A percentile compares a stretch with the other conserved stretches of the same genome.
Evolutionary conservation across 2,113 vertebrate species (phyloP).

Genomic region (Bubo scandiacus): DNA sequence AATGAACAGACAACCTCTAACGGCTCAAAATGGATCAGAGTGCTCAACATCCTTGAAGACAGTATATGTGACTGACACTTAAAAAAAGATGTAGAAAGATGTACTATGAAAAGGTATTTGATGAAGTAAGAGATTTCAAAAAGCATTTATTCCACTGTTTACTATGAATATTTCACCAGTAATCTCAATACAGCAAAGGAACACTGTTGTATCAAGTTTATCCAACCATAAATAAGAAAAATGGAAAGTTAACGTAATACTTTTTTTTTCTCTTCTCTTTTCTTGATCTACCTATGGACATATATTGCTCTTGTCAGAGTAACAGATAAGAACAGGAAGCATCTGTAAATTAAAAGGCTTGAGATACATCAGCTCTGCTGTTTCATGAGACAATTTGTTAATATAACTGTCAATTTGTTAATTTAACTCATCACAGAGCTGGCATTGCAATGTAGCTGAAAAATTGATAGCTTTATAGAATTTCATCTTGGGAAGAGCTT

Average conservation of each 20-base stretch:
- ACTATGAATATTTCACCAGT: background rate
- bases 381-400: slow-evolving; percentile 46
- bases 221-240: background rate
- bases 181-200: background rate
- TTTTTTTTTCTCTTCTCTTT: background rate
- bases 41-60: background rate
- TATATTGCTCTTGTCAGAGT: background rate
- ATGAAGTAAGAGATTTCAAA: background rate
- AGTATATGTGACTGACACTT: background rate
- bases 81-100: background rate
- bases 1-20: background rate
- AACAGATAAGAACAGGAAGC: slow-evolving; percentile 12
- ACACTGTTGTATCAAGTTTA: background rate
- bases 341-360: slow-evolving; percentile 41
- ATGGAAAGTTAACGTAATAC: background rate
- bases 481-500: slow-evolving; percentile 2
- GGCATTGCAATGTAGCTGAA: background rate
- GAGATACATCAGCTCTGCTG: background rate
- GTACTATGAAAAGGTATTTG: background rate
- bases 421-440: slow-evolving; percentile 50
- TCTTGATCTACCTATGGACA: background rate
- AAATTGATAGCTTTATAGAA: slow-evolving; percentile 39
- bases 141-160: background rate
- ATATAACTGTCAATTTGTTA: slow-evolving; percentile 51
- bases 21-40: background rate